Evolutionary conservation across 2,113 vertebrate species (phyloP).

Genomic region (Nesogale talazaci): DNA sequence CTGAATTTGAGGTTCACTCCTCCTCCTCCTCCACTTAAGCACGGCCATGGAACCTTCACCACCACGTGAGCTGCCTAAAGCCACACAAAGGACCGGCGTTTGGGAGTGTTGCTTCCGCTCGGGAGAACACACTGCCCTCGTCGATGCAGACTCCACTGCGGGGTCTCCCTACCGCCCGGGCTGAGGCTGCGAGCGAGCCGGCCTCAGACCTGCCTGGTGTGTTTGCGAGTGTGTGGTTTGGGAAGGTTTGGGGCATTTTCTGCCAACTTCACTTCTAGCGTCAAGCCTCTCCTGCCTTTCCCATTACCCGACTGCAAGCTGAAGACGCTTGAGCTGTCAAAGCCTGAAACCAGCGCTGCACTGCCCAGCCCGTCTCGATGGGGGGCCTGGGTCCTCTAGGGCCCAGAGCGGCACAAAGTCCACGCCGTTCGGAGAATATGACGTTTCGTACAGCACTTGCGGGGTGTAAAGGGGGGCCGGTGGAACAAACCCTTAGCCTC

Average conservation of each 20-base stretch:
- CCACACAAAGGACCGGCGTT: neutral
- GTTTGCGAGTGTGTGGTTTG: conserved; percentile 45
- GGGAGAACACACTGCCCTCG: neutral
- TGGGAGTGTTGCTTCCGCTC: neutral
- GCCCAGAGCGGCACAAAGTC: neutral
- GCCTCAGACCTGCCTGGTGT: conserved; percentile 1
- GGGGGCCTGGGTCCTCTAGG: neutral
- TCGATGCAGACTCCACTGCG: neutral
- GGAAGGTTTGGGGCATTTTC: conserved; percentile 19
- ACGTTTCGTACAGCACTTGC: neutral
- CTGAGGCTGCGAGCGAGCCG: neutral
- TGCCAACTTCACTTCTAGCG: neutral
- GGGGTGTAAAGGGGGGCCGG: neutral
- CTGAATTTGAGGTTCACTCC: neutral
- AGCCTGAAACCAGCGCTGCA: neutral
- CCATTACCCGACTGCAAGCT: neutral
- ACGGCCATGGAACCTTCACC: neutral
- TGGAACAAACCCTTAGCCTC: neutral
- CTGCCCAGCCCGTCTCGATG: neutral
- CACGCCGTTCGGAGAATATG: neutral
- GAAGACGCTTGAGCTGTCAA: neutral
- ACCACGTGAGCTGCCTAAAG: neutral
- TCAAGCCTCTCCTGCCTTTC: neutral
- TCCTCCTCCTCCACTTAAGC: neutral
- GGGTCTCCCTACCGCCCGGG: neutral